These are phyloP conservation scores for Rhagium mordax DNA, from an alignment of 2,888 invertebrate genomes.

Conservation along the genomic window DNA sequence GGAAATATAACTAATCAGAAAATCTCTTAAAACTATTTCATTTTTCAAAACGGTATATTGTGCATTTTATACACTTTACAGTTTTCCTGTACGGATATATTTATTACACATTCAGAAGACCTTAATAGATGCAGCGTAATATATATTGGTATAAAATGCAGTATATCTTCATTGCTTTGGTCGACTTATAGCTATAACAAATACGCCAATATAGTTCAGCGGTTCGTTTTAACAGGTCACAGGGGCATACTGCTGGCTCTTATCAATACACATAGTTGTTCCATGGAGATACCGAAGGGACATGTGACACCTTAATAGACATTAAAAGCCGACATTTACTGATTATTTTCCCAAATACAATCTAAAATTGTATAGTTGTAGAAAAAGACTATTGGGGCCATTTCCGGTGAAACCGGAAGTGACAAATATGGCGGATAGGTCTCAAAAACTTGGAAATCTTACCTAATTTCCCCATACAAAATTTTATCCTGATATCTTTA, in stretches of 20 bases:
- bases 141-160: slow-evolving; percentile 39
- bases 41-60: neutral
- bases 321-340: neutral
- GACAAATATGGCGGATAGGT: too few relatives aligned
- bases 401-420: too few relatives aligned
- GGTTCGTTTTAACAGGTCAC: slow-evolving; percentile 49
- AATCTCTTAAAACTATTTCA: too few relatives aligned
- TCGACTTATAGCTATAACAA: slow-evolving; percentile 46
- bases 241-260: slow-evolving; percentile 40
- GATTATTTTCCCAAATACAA: neutral
- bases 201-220: slow-evolving; percentile 44
- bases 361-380: neutral
- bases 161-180: slow-evolving; percentile 48
- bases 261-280: slow-evolving; percentile 42
- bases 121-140: slow-evolving; percentile 36
- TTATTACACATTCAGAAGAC: slow-evolving; percentile 31
- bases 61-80: slow-evolving; percentile 23
- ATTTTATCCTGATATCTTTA: too few relatives aligned
- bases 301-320: slow-evolving; percentile 3
- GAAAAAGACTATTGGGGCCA: too few relatives aligned
- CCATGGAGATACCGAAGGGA: slow-evolving; percentile 27
- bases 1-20: too few relatives aligned
- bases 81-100: slow-evolving; percentile 34
- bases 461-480: too few relatives aligned
- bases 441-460: too few relatives aligned